A percentile compares a stretch with the other conserved stretches of the same genome.
These are phyloP conservation scores for Lamprologus speciosus DNA, from an alignment of 2,113 vertebrate genomes.

Conservation along the genomic window DNA sequence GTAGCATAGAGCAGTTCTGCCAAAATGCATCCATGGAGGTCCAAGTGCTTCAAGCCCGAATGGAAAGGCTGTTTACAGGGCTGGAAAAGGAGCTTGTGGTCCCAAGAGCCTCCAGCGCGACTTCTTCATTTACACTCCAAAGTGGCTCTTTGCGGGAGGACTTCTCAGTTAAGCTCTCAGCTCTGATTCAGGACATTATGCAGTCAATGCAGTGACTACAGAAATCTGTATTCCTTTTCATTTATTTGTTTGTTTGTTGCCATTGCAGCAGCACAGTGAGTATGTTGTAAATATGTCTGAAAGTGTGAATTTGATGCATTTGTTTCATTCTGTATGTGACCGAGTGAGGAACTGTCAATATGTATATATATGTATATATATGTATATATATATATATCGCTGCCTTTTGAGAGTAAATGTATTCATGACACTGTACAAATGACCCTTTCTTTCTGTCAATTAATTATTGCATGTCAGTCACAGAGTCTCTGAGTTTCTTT, in stretches of 20 bases:
- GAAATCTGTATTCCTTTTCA: neutral
- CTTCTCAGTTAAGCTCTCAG: conserved; percentile 73
- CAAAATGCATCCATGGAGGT: conserved; percentile 64
- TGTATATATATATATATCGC: neutral
- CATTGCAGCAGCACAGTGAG: neutral
- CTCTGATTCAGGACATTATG: conserved; percentile 80
- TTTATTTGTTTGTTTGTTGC: neutral
- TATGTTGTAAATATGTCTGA: conserved; percentile 44
- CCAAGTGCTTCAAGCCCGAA: conserved; percentile 63
- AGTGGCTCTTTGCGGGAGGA: conserved; percentile 63
- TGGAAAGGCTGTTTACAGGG: conserved; percentile 72
- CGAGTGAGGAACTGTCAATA: neutral
- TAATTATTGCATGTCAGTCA: neutral
- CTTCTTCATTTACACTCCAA: conserved; percentile 8
- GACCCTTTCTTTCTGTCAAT: neutral
- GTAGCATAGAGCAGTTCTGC: conserved; percentile 74
- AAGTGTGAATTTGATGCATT: neutral
- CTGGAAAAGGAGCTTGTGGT: conserved; percentile 65
- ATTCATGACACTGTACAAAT: neutral
- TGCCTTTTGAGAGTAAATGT: neutral
- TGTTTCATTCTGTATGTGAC: neutral
- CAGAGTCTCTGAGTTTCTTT: neutral
- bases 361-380: neutral
- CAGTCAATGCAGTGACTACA: conserved; percentile 65
- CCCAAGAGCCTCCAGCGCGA: neutral